Base-by-base conservation (phyloP, 2,113 vertebrate species). In the Nothobranchius kuhntae region DNA sequence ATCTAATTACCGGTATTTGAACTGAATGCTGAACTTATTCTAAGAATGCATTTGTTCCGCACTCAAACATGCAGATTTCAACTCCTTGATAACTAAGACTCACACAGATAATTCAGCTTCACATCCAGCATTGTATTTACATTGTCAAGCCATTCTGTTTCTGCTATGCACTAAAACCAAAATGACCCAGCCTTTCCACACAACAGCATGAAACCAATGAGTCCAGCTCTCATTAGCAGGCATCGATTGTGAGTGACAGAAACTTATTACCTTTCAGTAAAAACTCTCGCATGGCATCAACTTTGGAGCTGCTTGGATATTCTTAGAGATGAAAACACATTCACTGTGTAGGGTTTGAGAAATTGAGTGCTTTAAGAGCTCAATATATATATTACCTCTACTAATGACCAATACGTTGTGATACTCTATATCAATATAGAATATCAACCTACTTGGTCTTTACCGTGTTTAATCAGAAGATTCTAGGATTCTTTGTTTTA, bases 91-190 rank as follows among this genome's bases (percentile, higher is more conserved):
- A 95, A 95, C 94, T 92, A 95, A 94, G 92, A 94, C 91, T 90
- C 93, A 94, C 93, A 94, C 94, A 95, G 94, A 95, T 95, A 40
- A 47, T 65, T 30, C 30, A 30, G 72, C 11, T 92, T 93, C 94
- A 92, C 68, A 93, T 94, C 68, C 93, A 95, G 88, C 94, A 94
- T 96, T 95, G 93, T 94, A 98, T 96, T 96, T 95, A 92, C 94
- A 95, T 95, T 93, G 93, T 95, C 94, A 94, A 92, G 92, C 94
- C 93, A 91, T 91, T 94, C 64, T 73, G 8, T 84, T 91, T 95
- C 94, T 94, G 93, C 88, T 90, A 94, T 92, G 95, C 92, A 93
- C 93, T 94, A 94, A 91, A 93, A 95, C 92, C 95, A 72, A 66
- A 96, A 96, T 94, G 96, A 94, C 93, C 91, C 81, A 92, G 91